Evolutionary conservation across 2,113 vertebrate species (phyloP), one percentile per base, ranked within the genome.

Genomic region (Thermophis baileyi): DNA sequence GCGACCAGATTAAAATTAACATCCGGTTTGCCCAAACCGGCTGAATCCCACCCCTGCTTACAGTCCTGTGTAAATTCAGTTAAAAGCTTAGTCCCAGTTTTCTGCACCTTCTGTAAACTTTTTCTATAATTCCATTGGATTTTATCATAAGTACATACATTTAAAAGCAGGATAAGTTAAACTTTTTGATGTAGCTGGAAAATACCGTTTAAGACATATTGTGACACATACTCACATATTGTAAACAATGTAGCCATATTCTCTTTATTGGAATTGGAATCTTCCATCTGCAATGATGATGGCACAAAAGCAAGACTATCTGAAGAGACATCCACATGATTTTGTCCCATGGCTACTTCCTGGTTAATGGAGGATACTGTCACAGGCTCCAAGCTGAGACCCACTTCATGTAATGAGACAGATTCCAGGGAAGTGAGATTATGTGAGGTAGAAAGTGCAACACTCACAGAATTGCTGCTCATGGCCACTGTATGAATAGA

Each of bases 201-300:
- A 24, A 55, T 46, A 92, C 86, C 9, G 57, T 6, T 51, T 91
- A 94, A 97, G 40, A 93, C 87, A 87, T 85, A 87, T 46, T 90
- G 53, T 54, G 93, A 44, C 86, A 93, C 89, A 98, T 88, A 98
- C 98, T 99, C 96, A 99, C 99, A 99, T 96, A 99, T 98, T 91
- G 98, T 99, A 97, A 98, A 99, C 94, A 98, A 98, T 3, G 98
- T 97, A 85, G 98, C 98, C 98, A 99, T 98, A 95, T 98, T 99
- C 96, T 99, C 99, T 96, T 99, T 99, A 97, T 99, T 99, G 11
- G 99, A 98, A 88, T 98, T 98, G 93, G 99, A 99, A 94, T 99
- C 98, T 95, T 99, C 99, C 87, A 99, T 98, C 95, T 99, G 99
- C 94, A 99, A 97, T 6, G 98, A 98, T 57, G 98, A 97, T 44